Evolutionary conservation across 1,140 invertebrate genomes (phyloP).

Genomic region (Condylostylus longicornis): DNA sequence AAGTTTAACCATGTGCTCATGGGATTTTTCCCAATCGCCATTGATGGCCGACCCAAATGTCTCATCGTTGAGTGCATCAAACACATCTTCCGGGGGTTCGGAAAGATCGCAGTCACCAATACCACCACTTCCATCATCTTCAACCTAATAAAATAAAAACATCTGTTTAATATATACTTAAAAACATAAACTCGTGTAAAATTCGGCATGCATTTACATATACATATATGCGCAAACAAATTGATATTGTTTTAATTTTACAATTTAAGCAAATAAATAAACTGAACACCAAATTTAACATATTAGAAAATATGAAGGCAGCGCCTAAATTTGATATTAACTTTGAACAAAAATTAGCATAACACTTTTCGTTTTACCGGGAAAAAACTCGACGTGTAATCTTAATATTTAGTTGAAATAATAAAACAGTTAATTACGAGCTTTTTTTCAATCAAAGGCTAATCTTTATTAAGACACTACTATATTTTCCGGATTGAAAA

Average conservation of each 20-base stretch:
- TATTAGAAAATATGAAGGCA: not conserved
- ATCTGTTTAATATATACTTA: not conserved
- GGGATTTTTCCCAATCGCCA: constrained; percentile 52
- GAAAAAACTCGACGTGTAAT: too few relatives aligned
- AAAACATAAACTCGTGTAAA: not conserved
- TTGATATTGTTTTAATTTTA: not conserved
- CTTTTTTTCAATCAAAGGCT: too few relatives aligned
- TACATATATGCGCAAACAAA: not conserved
- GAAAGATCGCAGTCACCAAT: too few relatives aligned
- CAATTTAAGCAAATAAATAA: not conserved
- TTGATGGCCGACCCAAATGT: constrained; percentile 61
- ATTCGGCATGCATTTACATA: not conserved
- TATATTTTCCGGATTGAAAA: too few relatives aligned
- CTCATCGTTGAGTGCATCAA: constrained; percentile 80
- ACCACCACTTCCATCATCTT: constrained; percentile 43
- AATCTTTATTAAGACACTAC: too few relatives aligned
- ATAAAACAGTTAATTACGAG: too few relatives aligned
- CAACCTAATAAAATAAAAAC: constrained; percentile 9
- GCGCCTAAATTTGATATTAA: not conserved
- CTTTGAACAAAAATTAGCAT: too few relatives aligned
- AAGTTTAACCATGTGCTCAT: constrained; percentile 28
- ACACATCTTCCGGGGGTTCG: constrained; percentile 64
- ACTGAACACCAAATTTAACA: not conserved
- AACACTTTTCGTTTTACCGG: too few relatives aligned
- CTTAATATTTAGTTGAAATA: too few relatives aligned